phyloP scores from a whole-genome alignment of 2,797 vertebrate species.

The Scomberomorus guttatus region DNA sequence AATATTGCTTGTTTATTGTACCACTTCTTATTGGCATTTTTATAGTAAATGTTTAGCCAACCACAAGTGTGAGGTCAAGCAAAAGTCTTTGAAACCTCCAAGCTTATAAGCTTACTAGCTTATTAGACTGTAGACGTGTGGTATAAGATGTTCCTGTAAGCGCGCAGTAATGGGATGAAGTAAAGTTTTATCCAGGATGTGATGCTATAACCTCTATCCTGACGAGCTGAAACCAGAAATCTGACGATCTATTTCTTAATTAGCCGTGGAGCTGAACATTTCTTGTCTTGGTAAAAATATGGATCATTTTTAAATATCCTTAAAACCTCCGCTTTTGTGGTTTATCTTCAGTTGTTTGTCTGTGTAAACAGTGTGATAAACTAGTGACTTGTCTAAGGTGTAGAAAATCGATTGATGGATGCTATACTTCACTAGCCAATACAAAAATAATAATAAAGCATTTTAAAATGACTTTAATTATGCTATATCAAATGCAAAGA shows the following conservation, averaged over 20 bases:
- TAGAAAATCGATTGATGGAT: neutral
- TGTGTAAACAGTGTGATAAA: neutral
- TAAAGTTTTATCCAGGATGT: neutral
- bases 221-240: no score
- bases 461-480: neutral
- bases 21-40: constrained; percentile 33
- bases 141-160: neutral
- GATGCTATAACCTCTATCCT: no score
- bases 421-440: neutral
- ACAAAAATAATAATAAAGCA: neutral
- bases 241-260: no score
- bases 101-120: neutral
- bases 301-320: no score
- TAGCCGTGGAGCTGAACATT: no score
- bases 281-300: no score
- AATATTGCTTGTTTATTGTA: constrained; percentile 26
- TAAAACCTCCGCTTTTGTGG: no score
- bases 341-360: neutral
- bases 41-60: constrained; percentile 24
- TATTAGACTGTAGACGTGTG: neutral
- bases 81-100: neutral
- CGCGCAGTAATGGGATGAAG: neutral
- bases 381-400: constrained; percentile 2
- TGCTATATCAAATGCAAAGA: neutral
- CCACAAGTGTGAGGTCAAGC: constrained; percentile 13